Conservation (phyloP, 2,888 invertebrate species). For the Microctonus brassicae region DNA sequence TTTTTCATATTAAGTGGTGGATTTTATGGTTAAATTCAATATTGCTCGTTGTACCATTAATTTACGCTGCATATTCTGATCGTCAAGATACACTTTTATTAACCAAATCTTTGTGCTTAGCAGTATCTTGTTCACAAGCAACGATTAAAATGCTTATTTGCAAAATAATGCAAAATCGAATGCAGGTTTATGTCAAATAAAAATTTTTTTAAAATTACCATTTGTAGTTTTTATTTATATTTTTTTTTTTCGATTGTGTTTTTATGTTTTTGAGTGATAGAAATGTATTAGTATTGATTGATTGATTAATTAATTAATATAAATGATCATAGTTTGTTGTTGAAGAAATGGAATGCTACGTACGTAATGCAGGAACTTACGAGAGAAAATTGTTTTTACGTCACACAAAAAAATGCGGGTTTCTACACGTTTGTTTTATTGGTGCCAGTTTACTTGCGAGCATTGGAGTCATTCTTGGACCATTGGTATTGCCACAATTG, state of each 20-base stretch:
- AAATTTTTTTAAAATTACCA: no score
- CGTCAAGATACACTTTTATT: not conserved
- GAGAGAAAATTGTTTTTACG: constrained; percentile 43
- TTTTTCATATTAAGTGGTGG: constrained; percentile 28
- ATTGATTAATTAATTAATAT: not conserved
- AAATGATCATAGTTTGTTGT: constrained; percentile 37
- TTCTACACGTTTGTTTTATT: constrained; percentile 39
- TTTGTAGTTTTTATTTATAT: no score
- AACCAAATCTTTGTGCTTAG: constrained; percentile 25
- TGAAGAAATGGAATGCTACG: constrained; percentile 33
- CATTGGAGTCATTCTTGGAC: constrained; percentile 38
- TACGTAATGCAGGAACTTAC: constrained; percentile 21
- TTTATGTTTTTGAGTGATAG: no score
- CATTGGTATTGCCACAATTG: constrained; percentile 37
- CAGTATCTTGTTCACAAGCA: constrained; percentile 17
- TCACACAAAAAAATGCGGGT: constrained; percentile 41
- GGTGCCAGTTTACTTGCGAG: constrained; percentile 36
- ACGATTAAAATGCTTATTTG: constrained; percentile 32
- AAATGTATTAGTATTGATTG: no score
- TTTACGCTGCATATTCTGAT: constrained; percentile 10
- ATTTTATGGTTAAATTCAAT: constrained; percentile 12
- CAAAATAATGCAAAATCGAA: constrained; percentile 22
- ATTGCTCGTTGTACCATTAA: constrained; percentile 21
- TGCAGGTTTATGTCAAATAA: constrained; percentile 30
- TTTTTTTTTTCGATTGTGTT: not conserved